Evolutionary conservation across 1,140 invertebrate genomes (phyloP).

Genomic region (Chironomus tepperi): DNA sequence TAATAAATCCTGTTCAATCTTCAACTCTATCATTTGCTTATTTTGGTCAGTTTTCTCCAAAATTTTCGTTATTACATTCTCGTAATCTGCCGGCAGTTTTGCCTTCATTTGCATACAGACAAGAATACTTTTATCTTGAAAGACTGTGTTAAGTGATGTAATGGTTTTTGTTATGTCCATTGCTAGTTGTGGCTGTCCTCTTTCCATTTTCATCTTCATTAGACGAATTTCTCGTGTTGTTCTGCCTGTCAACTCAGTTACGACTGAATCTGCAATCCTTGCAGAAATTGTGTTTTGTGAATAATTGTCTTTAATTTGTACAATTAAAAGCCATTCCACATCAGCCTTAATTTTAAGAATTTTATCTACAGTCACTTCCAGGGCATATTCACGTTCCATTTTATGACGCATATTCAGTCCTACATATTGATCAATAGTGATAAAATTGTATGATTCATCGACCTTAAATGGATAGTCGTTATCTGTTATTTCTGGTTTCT

Average conservation of each 20-base stretch:
- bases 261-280: background rate
- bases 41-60: background rate
- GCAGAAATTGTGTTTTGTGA: background rate
- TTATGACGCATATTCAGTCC: background rate
- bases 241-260: background rate
- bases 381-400: background rate
- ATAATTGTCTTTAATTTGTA: background rate
- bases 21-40: background rate
- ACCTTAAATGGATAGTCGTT: slow-evolving; percentile 24
- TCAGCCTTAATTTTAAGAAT: background rate
- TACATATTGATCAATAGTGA: slow-evolving; percentile 24
- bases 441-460: slow-evolving; percentile 20
- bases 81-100: background rate
- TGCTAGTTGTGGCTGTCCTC: background rate
- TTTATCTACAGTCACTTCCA: background rate
- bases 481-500: background rate
- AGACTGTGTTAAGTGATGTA: background rate
- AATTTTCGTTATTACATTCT: background rate
- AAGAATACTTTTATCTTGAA: background rate
- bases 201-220: background rate
- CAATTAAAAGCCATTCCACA: background rate
- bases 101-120: background rate
- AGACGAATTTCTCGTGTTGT: background rate
- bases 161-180: background rate
- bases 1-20: background rate